Conservation (phyloP, 1,140 invertebrate genomes). For the Globodera ellingtonae region DNA sequence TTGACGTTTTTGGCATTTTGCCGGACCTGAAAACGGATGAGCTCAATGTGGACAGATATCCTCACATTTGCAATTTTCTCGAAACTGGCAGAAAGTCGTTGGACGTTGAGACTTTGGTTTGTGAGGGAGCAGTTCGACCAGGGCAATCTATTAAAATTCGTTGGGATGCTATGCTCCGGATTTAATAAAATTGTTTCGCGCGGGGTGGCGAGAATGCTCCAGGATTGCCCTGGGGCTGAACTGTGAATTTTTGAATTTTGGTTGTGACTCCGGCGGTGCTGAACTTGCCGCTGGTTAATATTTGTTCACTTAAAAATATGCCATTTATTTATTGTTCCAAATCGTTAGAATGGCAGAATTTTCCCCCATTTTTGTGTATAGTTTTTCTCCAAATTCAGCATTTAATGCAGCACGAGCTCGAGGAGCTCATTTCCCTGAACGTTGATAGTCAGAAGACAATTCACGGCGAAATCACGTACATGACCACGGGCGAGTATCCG, state of each 20-base stretch:
- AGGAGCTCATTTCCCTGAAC: constrained; percentile 43
- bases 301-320: not conserved
- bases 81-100: constrained; percentile 2
- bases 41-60: constrained; percentile 20
- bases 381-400: constrained; percentile 26
- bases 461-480: constrained; percentile 46
- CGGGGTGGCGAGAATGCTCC: no score
- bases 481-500: constrained; percentile 47
- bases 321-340: not conserved
- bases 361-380: constrained; percentile 13
- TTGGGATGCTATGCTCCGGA: no score
- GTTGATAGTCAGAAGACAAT: constrained; percentile 42
- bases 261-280: no score
- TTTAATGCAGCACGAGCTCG: constrained; percentile 42
- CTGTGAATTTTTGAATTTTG: no score
- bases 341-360: constrained; percentile 12
- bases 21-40: constrained; percentile 20
- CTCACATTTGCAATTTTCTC: constrained; percentile 24
- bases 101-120: constrained; percentile 24
- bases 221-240: no score
- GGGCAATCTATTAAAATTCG: no score
- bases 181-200: no score
- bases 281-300: no score
- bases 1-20: constrained; percentile 15
- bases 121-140: not conserved